Percentiles rank a stretch among this genome's conserved stretches.
These are phyloP conservation scores for Lepidurus arcticus DNA, from an alignment of 1,140 invertebrate species.

Conservation along the genomic window DNA sequence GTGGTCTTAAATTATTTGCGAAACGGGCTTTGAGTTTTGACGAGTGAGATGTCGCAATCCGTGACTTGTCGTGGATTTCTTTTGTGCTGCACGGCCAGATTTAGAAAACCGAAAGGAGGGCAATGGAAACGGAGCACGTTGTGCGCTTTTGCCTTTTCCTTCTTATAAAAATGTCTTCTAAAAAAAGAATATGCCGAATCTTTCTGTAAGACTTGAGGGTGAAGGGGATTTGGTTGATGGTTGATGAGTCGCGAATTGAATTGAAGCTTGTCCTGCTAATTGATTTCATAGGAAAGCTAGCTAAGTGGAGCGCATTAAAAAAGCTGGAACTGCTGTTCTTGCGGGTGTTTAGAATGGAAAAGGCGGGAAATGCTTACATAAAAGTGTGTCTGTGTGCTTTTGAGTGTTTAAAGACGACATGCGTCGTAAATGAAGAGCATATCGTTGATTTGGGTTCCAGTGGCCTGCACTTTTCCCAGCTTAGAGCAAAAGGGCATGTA, in stretches of 20 bases:
- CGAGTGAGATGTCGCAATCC: neutral
- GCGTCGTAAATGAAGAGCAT: conserved; percentile 2
- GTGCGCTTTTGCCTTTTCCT: neutral
- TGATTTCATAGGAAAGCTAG: neutral
- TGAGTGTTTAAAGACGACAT: neutral
- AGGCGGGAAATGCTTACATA: neutral
- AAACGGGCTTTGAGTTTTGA: neutral
- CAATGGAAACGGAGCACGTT: neutral
- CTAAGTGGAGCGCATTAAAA: neutral
- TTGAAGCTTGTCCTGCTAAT: neutral
- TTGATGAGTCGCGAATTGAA: neutral
- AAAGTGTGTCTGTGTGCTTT: neutral
- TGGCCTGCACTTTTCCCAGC: conserved; percentile 20
- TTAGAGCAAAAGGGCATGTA: conserved; percentile 12
- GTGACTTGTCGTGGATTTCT: neutral
- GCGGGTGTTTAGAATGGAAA: neutral
- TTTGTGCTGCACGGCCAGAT: neutral
- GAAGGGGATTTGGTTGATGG: neutral
- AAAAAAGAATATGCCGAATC: neutral
- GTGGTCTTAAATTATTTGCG: neutral
- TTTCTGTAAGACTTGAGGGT: neutral
- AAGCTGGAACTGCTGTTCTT: neutral
- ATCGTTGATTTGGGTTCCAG: conserved; percentile 15
- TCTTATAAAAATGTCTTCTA: too few species aligned
- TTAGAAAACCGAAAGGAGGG: neutral